Evolutionary conservation across 1,140 invertebrate genomes (phyloP).

Genomic region (Drosophila setifemur): DNA sequence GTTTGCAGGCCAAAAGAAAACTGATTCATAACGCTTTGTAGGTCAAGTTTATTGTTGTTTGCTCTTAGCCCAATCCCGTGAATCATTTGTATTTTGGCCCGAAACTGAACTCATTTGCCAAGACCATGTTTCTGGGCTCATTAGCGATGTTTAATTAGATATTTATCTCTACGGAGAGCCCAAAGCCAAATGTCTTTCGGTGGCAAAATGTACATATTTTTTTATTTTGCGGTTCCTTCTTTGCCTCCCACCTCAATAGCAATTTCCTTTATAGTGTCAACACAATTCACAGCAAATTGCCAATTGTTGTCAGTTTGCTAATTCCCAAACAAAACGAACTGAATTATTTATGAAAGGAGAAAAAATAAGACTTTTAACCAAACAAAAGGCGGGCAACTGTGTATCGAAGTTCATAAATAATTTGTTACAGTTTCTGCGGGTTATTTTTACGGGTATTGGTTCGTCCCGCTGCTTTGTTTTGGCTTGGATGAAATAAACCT

Average conservation of each 20-base stretch:
- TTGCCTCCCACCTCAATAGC: conserved; percentile 5
- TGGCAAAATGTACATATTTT: not conserved
- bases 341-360: conserved; percentile 10
- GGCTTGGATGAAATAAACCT: conserved; percentile 13
- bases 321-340: conserved; percentile 12
- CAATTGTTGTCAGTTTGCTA: conserved; percentile 51
- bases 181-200: too few relatives aligned
- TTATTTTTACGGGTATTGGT: conserved; percentile 4
- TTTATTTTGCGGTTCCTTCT: not conserved
- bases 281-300: conserved; percentile 59
- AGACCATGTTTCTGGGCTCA: not conserved
- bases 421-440: conserved; percentile 51
- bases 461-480: conserved; percentile 15
- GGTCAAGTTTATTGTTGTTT: conserved; percentile 38
- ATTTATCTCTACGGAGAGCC: conserved; percentile 17
- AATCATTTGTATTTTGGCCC: conserved; percentile 25
- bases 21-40: conserved; percentile 29
- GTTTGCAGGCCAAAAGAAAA: conserved; percentile 15
- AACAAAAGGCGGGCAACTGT: conserved; percentile 18
- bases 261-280: conserved; percentile 45
- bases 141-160: conserved; percentile 39
- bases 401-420: conserved; percentile 56
- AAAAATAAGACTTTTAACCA: not conserved
- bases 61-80: conserved; percentile 6
- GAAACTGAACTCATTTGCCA: conserved; percentile 6